These are phyloP conservation scores for Nomada ruficornis DNA, from an alignment of 2,888 invertebrate species.

Conservation along the genomic window DNA sequence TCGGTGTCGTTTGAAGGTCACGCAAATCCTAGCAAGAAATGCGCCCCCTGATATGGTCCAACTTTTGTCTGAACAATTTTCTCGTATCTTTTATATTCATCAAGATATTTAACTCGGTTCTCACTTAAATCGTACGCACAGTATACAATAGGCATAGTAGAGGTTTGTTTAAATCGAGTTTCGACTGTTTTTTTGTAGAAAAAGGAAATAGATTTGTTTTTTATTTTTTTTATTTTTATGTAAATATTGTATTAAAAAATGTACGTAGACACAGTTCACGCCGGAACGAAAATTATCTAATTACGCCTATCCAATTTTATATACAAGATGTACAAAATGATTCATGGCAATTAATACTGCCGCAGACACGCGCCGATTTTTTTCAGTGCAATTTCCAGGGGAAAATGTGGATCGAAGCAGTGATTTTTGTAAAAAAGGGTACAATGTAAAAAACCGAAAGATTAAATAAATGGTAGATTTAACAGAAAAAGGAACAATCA, in stretches of 20 bases:
- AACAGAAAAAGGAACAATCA: not conserved
- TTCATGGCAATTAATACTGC: constrained; percentile 76
- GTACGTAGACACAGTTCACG: constrained; percentile 29
- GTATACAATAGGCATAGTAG: constrained; percentile 10
- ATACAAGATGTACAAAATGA: constrained; percentile 78
- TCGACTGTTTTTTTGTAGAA: not conserved
- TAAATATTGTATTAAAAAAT: constrained; percentile 50
- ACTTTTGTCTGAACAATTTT: no score
- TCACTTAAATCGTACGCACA: no score
- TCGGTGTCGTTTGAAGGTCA: no score
- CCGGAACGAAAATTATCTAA: constrained; percentile 40
- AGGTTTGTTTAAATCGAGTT: constrained; percentile 32
- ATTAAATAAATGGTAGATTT: not conserved
- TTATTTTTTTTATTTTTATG: constrained; percentile 13
- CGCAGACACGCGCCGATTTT: constrained; percentile 57
- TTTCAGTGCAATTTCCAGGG: not conserved
- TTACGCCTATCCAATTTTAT: constrained; percentile 67
- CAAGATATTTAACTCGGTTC: no score
- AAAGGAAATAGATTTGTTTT: not conserved
- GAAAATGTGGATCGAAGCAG: not conserved
- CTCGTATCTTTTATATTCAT: no score
- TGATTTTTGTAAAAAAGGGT: not conserved
- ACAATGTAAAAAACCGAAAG: not conserved
- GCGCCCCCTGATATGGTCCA: no score
- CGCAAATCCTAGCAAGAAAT: no score